phyloP scores from a whole-genome alignment of 1,140 invertebrate genomes.

The Gerris buenoi region DNA sequence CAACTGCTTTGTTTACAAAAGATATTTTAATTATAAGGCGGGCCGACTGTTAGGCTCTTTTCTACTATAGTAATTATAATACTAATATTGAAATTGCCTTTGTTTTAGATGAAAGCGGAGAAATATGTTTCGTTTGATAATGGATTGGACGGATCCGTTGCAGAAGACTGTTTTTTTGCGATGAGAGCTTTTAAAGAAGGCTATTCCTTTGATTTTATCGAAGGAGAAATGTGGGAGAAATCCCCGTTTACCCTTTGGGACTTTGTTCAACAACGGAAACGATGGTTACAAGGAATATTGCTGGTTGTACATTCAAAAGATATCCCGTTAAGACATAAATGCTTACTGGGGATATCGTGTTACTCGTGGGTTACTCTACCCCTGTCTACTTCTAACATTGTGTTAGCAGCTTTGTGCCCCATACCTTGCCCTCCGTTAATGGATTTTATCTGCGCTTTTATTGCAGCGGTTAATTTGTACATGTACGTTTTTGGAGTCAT shows the following conservation, averaged over 20 bases:
- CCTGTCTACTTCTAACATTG: slow-evolving; percentile 72
- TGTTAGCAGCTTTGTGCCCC: slow-evolving; percentile 68
- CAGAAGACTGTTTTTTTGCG: slow-evolving; percentile 92
- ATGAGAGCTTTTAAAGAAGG: slow-evolving; percentile 79
- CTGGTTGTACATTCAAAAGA: slow-evolving; percentile 79
- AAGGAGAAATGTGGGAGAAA: slow-evolving; percentile 96
- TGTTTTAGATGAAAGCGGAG: slow-evolving; percentile 74
- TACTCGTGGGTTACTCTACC: slow-evolving; percentile 94
- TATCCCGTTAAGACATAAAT: slow-evolving; percentile 67
- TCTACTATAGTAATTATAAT: too few relatives aligned
- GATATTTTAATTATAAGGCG: too few relatives aligned
- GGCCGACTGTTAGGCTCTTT: too few relatives aligned
- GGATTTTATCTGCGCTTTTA: slow-evolving; percentile 75
- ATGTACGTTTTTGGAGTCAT: slow-evolving; percentile 93
- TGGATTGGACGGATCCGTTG: slow-evolving; percentile 87
- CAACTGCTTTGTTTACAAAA: too few relatives aligned
- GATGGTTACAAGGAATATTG: slow-evolving; percentile 92
- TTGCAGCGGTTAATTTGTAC: slow-evolving; percentile 81
- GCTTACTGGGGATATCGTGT: slow-evolving; percentile 73
- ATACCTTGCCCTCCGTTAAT: slow-evolving; percentile 69
- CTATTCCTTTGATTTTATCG: slow-evolving; percentile 80
- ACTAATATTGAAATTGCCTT: too few relatives aligned
- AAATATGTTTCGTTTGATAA: slow-evolving; percentile 86
- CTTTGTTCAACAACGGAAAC: slow-evolving; percentile 86
- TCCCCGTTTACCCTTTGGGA: slow-evolving; percentile 89